Base-by-base conservation (phyloP, 1,140 invertebrate genomes). In the Phthorimaea operculella region DNA sequence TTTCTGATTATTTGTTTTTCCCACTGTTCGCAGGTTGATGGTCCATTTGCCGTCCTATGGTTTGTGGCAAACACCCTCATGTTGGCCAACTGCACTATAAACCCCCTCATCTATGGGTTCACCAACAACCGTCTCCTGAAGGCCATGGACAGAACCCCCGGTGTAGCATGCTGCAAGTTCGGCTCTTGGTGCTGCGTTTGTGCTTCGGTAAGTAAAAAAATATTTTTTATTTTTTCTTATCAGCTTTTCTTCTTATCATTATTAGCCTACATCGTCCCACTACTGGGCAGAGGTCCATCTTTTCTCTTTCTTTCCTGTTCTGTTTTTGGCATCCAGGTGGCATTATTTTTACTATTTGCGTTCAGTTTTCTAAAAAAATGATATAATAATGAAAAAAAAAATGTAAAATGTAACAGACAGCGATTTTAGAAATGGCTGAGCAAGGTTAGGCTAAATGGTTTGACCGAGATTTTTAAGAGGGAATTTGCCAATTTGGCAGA, bases 41-140 rank as follows among this genome's bases (percentile, higher is more conserved):
- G 81, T 18, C 75, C 74, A 33, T 90, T 87, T 68, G 74, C 84
- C 45, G 75, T 83, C 1, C 70, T 92, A 51, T 90, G 90, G 87
- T 92, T 91, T 60, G 76, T 87, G 1, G 89, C 91, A 0, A 90
- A 91, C 66, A 91, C 88, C 59, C 74, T 93, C 8, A 90, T 92
- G 58, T 90, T 91, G 47, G 59, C 89, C 5, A 93, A 92, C 71
- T 89, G 90, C 16, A 91, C 91, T 7, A 80, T 93, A 47, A 93
- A 93, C 76, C 92, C 92, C 0, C 72, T 93, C 1, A 90, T 93
- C 42, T 93, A 93, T 58, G 92, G 91, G 11, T 89, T 90, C 33
- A 92, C 88, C 9, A 93, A 92, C 63, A 87, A 89, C 28, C 89
- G 89, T 63, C 90, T 93, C 61, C 70, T 87, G 14, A 87, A 86